Percentiles rank a stretch among this genome's conserved stretches.
Evolutionary conservation across 2,797 vertebrate species (phyloP).

Genomic region (Pipistrellus pygmaeus): DNA sequence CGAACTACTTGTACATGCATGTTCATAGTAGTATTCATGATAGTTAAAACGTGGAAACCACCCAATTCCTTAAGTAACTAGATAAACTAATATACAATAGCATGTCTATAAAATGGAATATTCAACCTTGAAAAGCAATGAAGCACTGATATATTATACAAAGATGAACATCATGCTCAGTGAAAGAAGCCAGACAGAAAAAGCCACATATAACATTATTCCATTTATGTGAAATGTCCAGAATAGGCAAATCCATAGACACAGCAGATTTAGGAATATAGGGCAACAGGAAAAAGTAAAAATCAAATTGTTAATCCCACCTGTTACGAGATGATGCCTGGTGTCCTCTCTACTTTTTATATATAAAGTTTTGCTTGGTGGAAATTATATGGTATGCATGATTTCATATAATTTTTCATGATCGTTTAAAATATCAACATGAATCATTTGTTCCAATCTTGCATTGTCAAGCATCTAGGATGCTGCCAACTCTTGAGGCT

Average conservation of each 20-base stretch:
- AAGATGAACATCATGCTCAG: neutral
- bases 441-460: neutral
- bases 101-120: neutral
- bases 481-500: neutral
- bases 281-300: neutral
- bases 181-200: conserved; percentile 12
- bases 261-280: neutral
- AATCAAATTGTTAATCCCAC: neutral
- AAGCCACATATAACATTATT: neutral
- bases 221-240: neutral
- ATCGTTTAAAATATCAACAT: neutral
- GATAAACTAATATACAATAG: neutral
- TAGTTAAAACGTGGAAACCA: neutral
- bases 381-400: neutral
- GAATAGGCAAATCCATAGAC: neutral
- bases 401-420: neutral
- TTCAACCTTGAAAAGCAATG: neutral
- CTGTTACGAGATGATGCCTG: neutral
- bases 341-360: neutral
- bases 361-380: neutral
- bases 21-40: neutral
- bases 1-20: neutral
- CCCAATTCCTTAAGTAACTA: neutral
- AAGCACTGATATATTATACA: neutral
- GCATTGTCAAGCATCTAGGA: neutral